Percentiles rank a stretch among this genome's conserved stretches.
Evolutionary conservation across 2,888 invertebrate genomes (phyloP).

Genomic region (Brassicogethes aeneus): DNA sequence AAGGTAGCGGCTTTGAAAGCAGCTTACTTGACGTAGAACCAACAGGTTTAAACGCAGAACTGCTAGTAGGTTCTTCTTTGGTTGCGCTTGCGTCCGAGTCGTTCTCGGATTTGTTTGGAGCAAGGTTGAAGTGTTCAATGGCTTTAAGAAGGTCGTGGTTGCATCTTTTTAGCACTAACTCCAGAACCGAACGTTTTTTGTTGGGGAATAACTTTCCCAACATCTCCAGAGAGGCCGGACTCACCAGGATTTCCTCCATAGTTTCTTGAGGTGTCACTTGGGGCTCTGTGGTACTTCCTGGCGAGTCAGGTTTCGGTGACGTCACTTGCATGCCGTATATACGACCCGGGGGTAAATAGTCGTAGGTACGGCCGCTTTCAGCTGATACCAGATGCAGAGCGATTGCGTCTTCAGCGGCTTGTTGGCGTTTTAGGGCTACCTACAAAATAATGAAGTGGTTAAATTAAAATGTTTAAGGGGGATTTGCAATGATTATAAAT

Average conservation of each 20-base stretch:
- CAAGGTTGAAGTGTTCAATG: slow-evolving; percentile 70
- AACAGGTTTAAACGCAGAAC: slow-evolving; percentile 39
- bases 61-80: slow-evolving; percentile 20
- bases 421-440: slow-evolving; percentile 93
- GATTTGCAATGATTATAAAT: slow-evolving; percentile 26
- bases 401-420: slow-evolving; percentile 95
- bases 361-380: slow-evolving; percentile 63
- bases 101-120: slow-evolving; percentile 14
- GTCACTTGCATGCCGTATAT: slow-evolving; percentile 85
- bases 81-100: not conserved
- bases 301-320: slow-evolving; percentile 49
- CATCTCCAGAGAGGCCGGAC: slow-evolving; percentile 73
- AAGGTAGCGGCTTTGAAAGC: slow-evolving; percentile 18
- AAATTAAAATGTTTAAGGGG: slow-evolving; percentile 3
- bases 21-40: slow-evolving; percentile 15
- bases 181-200: slow-evolving; percentile 78
- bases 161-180: slow-evolving; percentile 84
- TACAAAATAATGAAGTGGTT: slow-evolving; percentile 29
- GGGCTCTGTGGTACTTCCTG: slow-evolving; percentile 3
- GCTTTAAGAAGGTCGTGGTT: slow-evolving; percentile 86
- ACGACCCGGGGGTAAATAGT: slow-evolving; percentile 77
- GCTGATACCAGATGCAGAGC: slow-evolving; percentile 85
- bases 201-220: slow-evolving; percentile 83
- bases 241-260: slow-evolving; percentile 43
- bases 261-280: slow-evolving; percentile 16